phyloP scores from a whole-genome alignment of 2,797 vertebrate genomes.

The Peromyscus nudipes region DNA sequence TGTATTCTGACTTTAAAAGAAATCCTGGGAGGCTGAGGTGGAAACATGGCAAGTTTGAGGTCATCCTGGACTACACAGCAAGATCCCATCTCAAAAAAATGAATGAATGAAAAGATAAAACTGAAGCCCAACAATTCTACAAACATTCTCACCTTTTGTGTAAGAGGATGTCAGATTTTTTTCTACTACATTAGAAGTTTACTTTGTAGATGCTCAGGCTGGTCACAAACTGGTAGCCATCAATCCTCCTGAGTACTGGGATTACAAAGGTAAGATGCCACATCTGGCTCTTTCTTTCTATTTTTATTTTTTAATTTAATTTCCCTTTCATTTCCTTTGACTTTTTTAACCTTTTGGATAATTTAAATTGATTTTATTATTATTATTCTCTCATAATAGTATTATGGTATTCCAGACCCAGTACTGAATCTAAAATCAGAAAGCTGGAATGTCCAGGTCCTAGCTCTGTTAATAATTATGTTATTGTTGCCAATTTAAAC shows the following conservation, averaged over 20 bases:
- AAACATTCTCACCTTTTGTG: not conserved
- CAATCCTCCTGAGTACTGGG: not conserved
- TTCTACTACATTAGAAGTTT: not conserved
- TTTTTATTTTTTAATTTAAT: not conserved
- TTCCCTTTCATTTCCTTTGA: not conserved
- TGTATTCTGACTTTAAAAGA: conserved; percentile 51
- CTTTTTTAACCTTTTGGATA: not conserved
- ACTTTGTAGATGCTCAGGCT: not conserved
- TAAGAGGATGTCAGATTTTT: not conserved
- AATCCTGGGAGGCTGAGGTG: not conserved
- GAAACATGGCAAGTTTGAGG: not conserved
- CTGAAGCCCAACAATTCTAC: conserved; percentile 20
- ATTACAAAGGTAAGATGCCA: not conserved
- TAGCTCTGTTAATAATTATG: not conserved
- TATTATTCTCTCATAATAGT: not conserved
- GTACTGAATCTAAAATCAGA: not conserved
- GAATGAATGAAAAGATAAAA: not conserved
- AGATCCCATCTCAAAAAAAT: not conserved
- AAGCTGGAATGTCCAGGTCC: conserved; percentile 11
- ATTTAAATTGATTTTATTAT: not conserved
- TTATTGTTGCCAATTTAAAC: not conserved
- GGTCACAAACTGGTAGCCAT: not conserved
- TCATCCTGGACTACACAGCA: not conserved
- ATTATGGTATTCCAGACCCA: not conserved
- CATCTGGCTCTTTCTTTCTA: not conserved